Conservation (phyloP, 2,888 invertebrate genomes). For the Priocnemis perturbator region DNA sequence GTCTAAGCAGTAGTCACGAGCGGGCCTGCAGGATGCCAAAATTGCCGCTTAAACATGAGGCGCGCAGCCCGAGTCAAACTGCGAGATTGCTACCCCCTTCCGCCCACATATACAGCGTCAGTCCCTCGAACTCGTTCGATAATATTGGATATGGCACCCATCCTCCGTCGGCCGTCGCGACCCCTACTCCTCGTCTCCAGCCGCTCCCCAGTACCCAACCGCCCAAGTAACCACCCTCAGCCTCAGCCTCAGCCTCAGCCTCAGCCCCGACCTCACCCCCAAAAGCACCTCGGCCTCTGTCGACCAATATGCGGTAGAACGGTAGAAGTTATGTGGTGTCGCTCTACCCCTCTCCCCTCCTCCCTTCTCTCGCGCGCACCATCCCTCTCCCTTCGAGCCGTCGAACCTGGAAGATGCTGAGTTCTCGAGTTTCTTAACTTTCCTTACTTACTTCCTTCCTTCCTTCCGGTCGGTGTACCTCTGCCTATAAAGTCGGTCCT, state of each 20-base stretch:
- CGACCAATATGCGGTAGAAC: constrained; percentile 61
- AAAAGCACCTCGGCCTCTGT: constrained; percentile 22
- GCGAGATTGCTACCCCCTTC: constrained; percentile 55
- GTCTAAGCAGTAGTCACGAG: constrained; percentile 1
- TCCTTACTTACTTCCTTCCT: constrained; percentile 44
- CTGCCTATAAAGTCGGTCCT: constrained; percentile 48
- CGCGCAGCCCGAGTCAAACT: constrained; percentile 60
- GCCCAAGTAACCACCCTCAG: constrained; percentile 21
- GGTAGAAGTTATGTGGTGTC: constrained; percentile 60
- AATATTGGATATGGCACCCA: constrained; percentile 59
- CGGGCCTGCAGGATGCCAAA: constrained; percentile 48
- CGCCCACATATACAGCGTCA: constrained; percentile 35
- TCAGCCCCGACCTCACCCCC: too few relatives aligned
- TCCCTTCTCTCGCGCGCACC: background rate
- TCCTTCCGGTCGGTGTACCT: constrained; percentile 36
- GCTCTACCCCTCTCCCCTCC: constrained; percentile 33
- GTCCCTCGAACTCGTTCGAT: constrained; percentile 53
- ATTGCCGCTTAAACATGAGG: constrained; percentile 65
- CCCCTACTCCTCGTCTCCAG: constrained; percentile 27
- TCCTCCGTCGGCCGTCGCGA: constrained; percentile 6
- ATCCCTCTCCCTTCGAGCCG: constrained; percentile 6
- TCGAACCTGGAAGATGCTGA: constrained; percentile 54
- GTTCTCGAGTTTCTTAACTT: constrained; percentile 63
- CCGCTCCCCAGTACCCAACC: constrained; percentile 23
- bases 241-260: too few relatives aligned